Base-by-base conservation (phyloP, 1,140 invertebrate genomes). In the Oscheius sp. region DNA sequence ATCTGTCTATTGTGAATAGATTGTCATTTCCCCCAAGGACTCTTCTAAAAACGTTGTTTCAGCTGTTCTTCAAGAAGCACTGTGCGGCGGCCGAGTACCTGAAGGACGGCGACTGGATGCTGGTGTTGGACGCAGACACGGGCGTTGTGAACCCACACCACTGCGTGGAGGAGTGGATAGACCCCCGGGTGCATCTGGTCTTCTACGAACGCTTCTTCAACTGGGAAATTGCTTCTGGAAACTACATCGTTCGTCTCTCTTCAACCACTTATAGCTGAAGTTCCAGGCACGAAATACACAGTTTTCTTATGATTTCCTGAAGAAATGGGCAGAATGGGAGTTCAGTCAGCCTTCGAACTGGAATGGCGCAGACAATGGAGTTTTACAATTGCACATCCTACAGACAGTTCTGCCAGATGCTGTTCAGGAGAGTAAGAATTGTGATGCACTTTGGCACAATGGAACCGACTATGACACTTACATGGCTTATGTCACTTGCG, bases 21-120 rank as follows among this genome's bases (percentile, higher is more conserved):
- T 3, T 64, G 28, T 26, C 18, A n/a, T n/a, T n/a, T 52, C n/a
- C 20, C 23, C 29, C 32, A 72, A 69, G 20, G 23, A 74, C 36
- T 66, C 32, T 32, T 42, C 15, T 52, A 49, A 15, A 32, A 29
- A 71, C 28, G 61, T 58, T 34, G 28, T 80, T 82, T 75, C 52
- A 82, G 78, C 69, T 82, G 35, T 82, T 82, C 70, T 84, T 84
- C 69, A 79, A 79, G 68, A 82, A 82, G 46, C 81, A 82, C 66
- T 82, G 82, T 70, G 82, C 82, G 13, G 81, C 80, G 1, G 78
- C 81, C 10, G 81, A 80, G 2, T 82, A 82, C 63, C 75, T 84
- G 29, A 32, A 82, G 23, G 77, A 80, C 31, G 65, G 45, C 66
- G 79, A 79, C 55, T 79, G 79, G 79, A 69, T 79, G 79, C 77